phyloP scores from a whole-genome alignment of 2,113 vertebrate species.

The Crotalus horridus region DNA sequence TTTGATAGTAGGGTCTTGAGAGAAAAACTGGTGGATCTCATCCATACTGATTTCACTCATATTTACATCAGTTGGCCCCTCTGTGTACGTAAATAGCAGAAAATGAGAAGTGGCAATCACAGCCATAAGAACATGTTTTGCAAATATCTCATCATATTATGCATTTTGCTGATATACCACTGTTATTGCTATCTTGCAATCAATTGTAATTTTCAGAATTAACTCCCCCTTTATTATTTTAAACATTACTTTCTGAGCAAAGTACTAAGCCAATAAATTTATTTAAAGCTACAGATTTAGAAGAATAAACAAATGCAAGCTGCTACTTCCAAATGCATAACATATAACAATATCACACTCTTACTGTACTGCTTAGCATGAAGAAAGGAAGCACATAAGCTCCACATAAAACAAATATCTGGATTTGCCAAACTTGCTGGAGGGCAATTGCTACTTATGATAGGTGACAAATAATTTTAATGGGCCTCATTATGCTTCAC shows the following conservation, averaged over 20 bases:
- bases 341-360: not conserved
- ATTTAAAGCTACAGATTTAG: not conserved
- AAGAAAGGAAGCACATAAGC: not conserved
- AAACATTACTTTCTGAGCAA: not conserved
- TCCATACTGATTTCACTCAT: constrained; percentile 90
- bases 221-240: not conserved
- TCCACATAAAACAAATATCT: not conserved
- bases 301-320: not conserved
- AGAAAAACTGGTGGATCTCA: constrained; percentile 81
- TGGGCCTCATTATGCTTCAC: not conserved
- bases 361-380: not conserved
- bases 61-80: constrained; percentile 87
- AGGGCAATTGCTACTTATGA: not conserved
- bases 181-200: not conserved
- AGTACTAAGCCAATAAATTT: not conserved
- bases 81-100: constrained; percentile 58
- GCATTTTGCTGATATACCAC: not conserved
- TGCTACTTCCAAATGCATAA: not conserved
- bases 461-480: not conserved
- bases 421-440: not conserved
- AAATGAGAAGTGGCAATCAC: not conserved
- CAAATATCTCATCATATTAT: not conserved
- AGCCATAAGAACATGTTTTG: not conserved
- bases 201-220: not conserved
- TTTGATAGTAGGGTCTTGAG: constrained; percentile 73